These are phyloP conservation scores for Drosophila bipectinata DNA, from an alignment of 1,140 invertebrate species.

Conservation along the genomic window DNA sequence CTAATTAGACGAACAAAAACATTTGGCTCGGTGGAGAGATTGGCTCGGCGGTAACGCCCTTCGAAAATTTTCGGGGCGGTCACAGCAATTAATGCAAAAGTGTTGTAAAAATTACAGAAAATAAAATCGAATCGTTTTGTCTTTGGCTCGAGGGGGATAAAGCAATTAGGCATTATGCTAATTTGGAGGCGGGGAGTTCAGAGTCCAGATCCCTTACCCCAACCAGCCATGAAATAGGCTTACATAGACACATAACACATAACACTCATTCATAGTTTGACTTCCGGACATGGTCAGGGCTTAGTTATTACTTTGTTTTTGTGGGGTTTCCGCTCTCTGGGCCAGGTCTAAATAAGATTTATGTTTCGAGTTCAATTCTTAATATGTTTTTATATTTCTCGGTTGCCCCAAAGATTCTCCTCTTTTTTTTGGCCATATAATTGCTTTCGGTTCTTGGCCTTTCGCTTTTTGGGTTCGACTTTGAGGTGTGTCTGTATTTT, in stretches of 20 bases:
- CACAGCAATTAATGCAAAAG: conserved; percentile 48
- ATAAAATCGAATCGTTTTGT: conserved; percentile 41
- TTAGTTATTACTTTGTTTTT: conserved; percentile 43
- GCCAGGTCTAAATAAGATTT: conserved; percentile 64
- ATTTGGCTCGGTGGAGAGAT: conserved; percentile 16
- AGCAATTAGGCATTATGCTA: conserved; percentile 68
- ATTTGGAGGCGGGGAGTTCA: conserved; percentile 29
- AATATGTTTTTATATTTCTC: conserved; percentile 56
- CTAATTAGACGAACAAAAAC: conserved; percentile 59
- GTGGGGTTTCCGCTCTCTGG: conserved; percentile 52
- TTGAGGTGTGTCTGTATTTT: conserved; percentile 77
- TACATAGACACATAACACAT: neutral
- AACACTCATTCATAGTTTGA: conserved; percentile 27
- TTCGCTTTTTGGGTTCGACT: conserved; percentile 34
- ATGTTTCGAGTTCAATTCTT: conserved; percentile 72
- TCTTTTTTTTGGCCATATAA: conserved; percentile 55
- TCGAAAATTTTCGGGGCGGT: conserved; percentile 40
- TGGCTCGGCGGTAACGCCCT: conserved; percentile 10
- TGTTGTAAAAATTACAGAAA: conserved; percentile 40
- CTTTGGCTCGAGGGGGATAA: conserved; percentile 44
- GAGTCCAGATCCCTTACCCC: neutral
- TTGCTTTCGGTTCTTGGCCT: conserved; percentile 51
- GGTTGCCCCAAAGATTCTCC: conserved; percentile 18
- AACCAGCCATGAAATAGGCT: conserved; percentile 1
- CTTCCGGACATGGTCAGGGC: conserved; percentile 32